Evolutionary conservation across 2,797 vertebrate species (phyloP).

Genomic region (Sebastes hubbsi): DNA sequence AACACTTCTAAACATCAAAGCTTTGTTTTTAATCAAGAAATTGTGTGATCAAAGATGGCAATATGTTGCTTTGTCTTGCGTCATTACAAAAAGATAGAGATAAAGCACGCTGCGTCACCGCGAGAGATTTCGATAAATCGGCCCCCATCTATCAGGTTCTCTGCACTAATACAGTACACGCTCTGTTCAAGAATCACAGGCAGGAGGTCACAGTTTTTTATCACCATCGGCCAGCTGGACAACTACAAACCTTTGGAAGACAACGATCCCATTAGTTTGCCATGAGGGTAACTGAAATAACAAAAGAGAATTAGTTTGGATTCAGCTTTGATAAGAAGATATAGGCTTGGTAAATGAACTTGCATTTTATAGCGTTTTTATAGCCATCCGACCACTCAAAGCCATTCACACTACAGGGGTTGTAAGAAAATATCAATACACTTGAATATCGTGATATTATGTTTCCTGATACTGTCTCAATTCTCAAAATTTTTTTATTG

Average conservation of each 20-base stretch:
- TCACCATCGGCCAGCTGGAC: constrained; percentile 5
- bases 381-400: too few species aligned
- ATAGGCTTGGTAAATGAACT: not conserved
- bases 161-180: not conserved
- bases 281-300: not conserved
- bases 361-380: not conserved
- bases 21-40: constrained; percentile 50
- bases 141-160: not conserved
- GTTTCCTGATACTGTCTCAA: too few species aligned
- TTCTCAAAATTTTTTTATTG: too few species aligned
- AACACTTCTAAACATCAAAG: constrained; percentile 59
- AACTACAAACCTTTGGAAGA: constrained; percentile 2
- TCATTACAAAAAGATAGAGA: constrained; percentile 45
- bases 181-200: constrained; percentile 25
- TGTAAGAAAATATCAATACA: too few species aligned
- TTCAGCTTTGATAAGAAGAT: not conserved
- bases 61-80: constrained; percentile 64
- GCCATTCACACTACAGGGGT: too few species aligned
- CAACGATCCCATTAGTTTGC: not conserved
- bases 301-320: not conserved
- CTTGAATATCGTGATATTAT: accelerated
- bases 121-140: constrained; percentile 22
- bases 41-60: constrained; percentile 43
- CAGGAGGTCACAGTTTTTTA: constrained; percentile 9
- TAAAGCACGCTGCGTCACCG: not conserved